Evolutionary conservation across 2,888 invertebrate genomes (phyloP).

Genomic region (Napeogenes sylphis): DNA sequence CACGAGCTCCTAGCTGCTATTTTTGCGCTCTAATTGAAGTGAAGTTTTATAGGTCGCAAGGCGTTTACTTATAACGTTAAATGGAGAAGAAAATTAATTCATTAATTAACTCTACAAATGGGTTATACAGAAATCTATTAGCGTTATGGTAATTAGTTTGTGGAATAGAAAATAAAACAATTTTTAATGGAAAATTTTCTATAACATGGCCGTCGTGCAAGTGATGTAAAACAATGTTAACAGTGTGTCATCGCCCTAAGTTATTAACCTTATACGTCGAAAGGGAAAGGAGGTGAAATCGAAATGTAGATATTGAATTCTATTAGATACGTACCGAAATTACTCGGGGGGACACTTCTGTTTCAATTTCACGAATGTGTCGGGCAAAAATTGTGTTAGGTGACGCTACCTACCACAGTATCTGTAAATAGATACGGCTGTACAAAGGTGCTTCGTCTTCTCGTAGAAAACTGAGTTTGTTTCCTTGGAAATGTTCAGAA

Average conservation of each 20-base stretch:
- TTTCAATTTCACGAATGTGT: conserved; percentile 65
- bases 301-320: conserved; percentile 29
- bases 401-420: conserved; percentile 36
- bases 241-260: not conserved
- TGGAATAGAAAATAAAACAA: too few relatives aligned
- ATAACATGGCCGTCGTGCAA: too few relatives aligned
- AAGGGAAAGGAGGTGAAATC: conserved; percentile 15
- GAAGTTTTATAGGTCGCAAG: conserved; percentile 21
- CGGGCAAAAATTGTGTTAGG: conserved; percentile 60
- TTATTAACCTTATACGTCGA: conserved; percentile 9
- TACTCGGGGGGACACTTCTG: conserved; percentile 57
- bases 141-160: too few relatives aligned
- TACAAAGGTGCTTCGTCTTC: conserved; percentile 29
- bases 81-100: conserved; percentile 15
- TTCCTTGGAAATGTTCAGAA: conserved; percentile 34
- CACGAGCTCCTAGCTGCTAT: conserved; percentile 16
- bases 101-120: not conserved
- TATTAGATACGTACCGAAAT: conserved; percentile 37
- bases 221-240: too few relatives aligned
- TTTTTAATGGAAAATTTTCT: too few relatives aligned
- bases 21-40: conserved; percentile 23
- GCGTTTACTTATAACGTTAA: conserved; percentile 18
- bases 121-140: too few relatives aligned
- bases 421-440: conserved; percentile 30
- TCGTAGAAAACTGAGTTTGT: conserved; percentile 33